Evolutionary conservation across 2,113 vertebrate genomes (phyloP).

Genomic region (Ifrita kowaldi): DNA sequence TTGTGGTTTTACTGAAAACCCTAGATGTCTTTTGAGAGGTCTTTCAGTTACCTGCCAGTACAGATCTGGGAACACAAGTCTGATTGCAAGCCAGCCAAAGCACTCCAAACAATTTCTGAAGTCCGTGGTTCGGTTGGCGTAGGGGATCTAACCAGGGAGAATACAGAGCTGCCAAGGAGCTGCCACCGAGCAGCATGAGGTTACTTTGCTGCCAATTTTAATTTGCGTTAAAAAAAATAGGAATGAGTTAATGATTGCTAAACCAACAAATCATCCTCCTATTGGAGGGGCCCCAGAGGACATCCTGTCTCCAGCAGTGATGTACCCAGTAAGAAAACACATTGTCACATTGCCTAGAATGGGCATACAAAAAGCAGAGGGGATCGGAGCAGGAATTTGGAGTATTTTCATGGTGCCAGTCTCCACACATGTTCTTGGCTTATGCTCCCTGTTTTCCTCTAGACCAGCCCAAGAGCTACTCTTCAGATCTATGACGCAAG

Average conservation of each 20-base stretch:
- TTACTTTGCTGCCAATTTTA: neutral
- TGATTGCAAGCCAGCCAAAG: neutral
- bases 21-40: neutral
- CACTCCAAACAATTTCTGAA: neutral
- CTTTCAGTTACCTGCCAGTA: conserved; percentile 12
- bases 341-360: conserved; percentile 33
- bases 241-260: conserved; percentile 50
- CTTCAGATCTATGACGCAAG: conserved; percentile 27
- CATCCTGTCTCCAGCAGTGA: conserved; percentile 31
- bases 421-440: conserved; percentile 33
- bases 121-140: neutral
- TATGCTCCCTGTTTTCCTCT: conserved; percentile 2
- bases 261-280: conserved; percentile 54
- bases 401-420: conserved; percentile 23
- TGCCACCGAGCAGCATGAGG: conserved; percentile 25
- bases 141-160: neutral
- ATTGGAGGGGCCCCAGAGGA: conserved; percentile 52
- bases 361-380: neutral
- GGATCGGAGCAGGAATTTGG: neutral
- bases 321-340: conserved; percentile 38
- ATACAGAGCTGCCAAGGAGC: neutral
- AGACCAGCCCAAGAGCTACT: neutral
- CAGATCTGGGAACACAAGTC: neutral
- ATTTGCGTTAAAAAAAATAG: neutral
- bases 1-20: neutral